Evolutionary conservation across 2,888 invertebrate genomes (phyloP), one percentile per base, ranked within the genome.

Genomic region (Harpagoxenus sublaevis): DNA sequence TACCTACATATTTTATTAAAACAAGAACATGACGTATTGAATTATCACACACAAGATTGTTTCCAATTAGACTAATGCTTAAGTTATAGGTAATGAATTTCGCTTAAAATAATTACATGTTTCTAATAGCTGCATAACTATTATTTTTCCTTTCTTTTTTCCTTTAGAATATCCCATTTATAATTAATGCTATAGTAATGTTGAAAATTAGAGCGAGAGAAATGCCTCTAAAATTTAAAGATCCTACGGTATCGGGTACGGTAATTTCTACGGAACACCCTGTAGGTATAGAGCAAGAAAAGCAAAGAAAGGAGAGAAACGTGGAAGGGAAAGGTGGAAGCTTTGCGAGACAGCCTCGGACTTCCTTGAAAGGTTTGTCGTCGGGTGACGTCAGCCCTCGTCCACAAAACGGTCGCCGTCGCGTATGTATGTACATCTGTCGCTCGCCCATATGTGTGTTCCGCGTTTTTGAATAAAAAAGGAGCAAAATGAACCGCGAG

Each of bases 341-440:
- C 75, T 75, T 45, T 42, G 42, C 53, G 63, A 57, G 78, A 83
- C 86, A 89, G 85, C 89, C 86, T 85, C 78, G 89, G 88, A 81
- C 89, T 86, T 86, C 89, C 87, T 87, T 85, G 87, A 82, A 88
- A 84, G 89, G 89, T 91, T 92, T 89, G 90, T 91, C 88, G 92
- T 91, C 91, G 89, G 89, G 42, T 93, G 92, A 92, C 92, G 93
- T 92, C 91, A 92, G 71, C 73, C 66, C 82, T 71, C 79, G 71
- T 71, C 86, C 84, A 85, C 88, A 87, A 84, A 87, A 91, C 87
- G 85, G 82, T 79, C 86, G 87, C 83, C 86, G 66, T 66, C 55
- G 74, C 63, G 75, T 83, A 77, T 70, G 75, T 74, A 85, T 70
- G 75, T 74, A 85, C 86, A 87, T 89, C 88, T 85, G 86, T 78